Evolutionary conservation across 2,888 invertebrate species (phyloP), one percentile per base, ranked within the genome.

Genomic region (Hydropsyche betteni): DNA sequence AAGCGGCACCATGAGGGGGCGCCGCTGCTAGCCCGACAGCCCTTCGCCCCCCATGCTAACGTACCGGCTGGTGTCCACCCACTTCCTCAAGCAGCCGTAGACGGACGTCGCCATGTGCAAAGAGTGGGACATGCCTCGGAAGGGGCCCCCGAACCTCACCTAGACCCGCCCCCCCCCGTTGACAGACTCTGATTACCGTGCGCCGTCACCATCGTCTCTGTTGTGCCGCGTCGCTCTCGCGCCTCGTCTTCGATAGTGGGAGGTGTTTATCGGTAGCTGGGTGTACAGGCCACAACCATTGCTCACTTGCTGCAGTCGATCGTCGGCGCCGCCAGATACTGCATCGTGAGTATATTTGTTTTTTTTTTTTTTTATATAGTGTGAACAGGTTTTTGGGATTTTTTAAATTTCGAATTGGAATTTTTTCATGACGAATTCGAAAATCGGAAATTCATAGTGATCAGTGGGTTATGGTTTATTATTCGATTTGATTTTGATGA

Each of bases 41-140:
- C 61, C 44, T 58, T 53, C 72, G 36, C 72, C 53, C 69, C 53
- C 77, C 79, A 95, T 95, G 95, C 94, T 95, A 91, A 95, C 94
- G 88, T 92, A 95, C 92, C 93, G 95, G 89, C 90, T 95, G 84
- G 95, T 95, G 81, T 94, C 95, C 85, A 95, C 95, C 85, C 95
- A 95, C 87, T 95, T 95, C 86, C 88, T 95, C 86, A 95, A 95
- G 89, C 95, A 95, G 87, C 95, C 95, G 91, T 95, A 94, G 92
- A 90, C n/a, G n/a, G n/a, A 87, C 82, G 84, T 82, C 84, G 86
- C 83, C 84, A 90, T 91, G 93, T 93, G 92, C 88, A 91, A 92
- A 81, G 92, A 93, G 88, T 88, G 92, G 86, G 92, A 93, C 90
- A 93, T 93, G 92, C 79, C 81, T 80, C 82, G 83, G 82, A 81